phyloP scores from a whole-genome alignment of 2,888 invertebrate species.

The Strigamia maritima region DNA sequence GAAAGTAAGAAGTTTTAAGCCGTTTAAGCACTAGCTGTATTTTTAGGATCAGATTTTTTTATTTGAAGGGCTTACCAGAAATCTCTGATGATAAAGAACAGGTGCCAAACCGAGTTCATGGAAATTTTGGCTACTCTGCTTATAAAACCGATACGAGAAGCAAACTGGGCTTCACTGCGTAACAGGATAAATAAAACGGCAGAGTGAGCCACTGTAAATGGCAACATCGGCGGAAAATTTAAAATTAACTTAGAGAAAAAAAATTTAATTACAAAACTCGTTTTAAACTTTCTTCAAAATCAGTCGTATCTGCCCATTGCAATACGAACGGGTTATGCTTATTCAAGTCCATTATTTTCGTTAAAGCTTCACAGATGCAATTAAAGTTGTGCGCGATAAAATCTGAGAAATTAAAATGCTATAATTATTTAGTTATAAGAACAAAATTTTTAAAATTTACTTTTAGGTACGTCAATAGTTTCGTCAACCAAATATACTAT shows the following conservation, averaged over 20 bases:
- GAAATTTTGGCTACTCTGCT: slow-evolving; percentile 33
- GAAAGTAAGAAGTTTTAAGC: background rate
- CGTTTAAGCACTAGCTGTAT: background rate
- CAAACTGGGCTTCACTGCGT: slow-evolving; percentile 12
- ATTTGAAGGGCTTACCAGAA: slow-evolving; percentile 30
- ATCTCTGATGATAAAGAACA: slow-evolving; percentile 31
- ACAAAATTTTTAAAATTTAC: background rate
- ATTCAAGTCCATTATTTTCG: background rate
- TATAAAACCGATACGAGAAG: background rate
- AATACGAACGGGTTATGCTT: too few relatives aligned
- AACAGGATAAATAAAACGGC: background rate
- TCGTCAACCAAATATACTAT: background rate
- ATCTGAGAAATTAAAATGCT: background rate
- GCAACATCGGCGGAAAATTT: background rate
- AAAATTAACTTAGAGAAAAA: too few relatives aligned
- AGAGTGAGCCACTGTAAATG: slow-evolving; percentile 13
- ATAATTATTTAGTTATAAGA: too few relatives aligned
- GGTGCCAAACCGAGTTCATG: slow-evolving; percentile 30
- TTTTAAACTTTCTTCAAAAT: background rate
- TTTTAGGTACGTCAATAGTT: background rate
- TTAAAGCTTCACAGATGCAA: background rate
- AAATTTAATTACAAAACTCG: background rate
- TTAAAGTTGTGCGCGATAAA: background rate
- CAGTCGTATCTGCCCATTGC: background rate
- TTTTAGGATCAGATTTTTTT: slow-evolving; percentile 7